phyloP scores from a whole-genome alignment of 2,888 invertebrate genomes.

The Nemotelus nigrinus region DNA sequence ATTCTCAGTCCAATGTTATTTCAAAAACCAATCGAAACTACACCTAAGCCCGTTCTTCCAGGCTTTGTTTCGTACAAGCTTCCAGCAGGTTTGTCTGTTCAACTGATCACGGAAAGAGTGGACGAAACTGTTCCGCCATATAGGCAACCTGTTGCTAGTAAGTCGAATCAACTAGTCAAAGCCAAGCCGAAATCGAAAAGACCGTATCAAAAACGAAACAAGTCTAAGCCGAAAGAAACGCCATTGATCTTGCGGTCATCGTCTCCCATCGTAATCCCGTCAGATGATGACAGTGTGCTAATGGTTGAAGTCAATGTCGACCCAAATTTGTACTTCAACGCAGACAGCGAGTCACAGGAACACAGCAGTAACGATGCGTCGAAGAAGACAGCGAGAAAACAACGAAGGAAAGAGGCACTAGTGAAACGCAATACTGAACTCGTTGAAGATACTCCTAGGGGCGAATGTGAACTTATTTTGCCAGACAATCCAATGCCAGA shows the following conservation, averaged over 20 bases:
- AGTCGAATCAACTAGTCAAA: neutral
- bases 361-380: conserved; percentile 1
- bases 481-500: too few relatives aligned
- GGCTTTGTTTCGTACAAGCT: conserved; percentile 61
- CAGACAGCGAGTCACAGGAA: conserved; percentile 47
- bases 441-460: neutral
- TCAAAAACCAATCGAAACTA: conserved; percentile 21
- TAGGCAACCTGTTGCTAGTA: neutral
- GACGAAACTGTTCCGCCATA: conserved; percentile 48
- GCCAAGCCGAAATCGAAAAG: neutral
- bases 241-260: neutral
- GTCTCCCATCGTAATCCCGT: conserved; percentile 49
- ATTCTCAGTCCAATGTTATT: conserved; percentile 54
- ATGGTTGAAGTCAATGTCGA: conserved; percentile 54
- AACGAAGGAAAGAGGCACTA: conserved; percentile 42
- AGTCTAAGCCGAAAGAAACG: neutral
- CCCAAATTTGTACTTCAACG: conserved; percentile 53
- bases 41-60: conserved; percentile 50
- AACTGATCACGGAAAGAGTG: conserved; percentile 60
- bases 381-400: conserved; percentile 37
- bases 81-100: conserved; percentile 63
- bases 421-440: neutral
- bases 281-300: conserved; percentile 53
- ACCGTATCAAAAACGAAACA: neutral
- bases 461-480: neutral